These are phyloP conservation scores for Drosophila asahinai DNA, from an alignment of 1,140 invertebrate species.

Conservation along the genomic window DNA sequence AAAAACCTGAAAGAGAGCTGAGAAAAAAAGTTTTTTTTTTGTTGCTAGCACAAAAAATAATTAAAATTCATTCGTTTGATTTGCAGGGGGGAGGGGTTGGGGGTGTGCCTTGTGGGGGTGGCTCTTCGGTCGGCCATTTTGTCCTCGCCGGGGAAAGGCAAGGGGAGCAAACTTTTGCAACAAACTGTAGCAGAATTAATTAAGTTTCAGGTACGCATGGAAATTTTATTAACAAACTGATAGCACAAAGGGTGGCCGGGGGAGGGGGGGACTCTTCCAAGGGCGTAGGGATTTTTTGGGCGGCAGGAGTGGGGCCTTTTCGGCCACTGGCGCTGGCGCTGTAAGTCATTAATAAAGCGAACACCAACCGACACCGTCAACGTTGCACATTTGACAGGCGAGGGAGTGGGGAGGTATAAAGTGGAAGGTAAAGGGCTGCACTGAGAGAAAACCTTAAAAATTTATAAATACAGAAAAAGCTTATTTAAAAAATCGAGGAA, in stretches of 20 bases:
- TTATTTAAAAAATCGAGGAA: no score
- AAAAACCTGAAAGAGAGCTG: constrained; percentile 19
- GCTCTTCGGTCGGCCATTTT: constrained; percentile 60
- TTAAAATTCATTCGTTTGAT: constrained; percentile 83
- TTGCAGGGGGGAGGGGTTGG: constrained; percentile 28
- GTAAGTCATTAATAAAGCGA: constrained; percentile 85
- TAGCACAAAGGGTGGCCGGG: constrained; percentile 10
- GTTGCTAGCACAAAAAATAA: constrained; percentile 67
- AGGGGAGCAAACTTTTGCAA: constrained; percentile 62
- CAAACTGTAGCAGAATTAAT: constrained; percentile 80
- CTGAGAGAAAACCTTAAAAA: not conserved
- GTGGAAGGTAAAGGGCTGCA: constrained; percentile 12
- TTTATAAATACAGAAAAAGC: no score
- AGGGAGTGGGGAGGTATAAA: not conserved
- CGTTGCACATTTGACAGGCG: constrained; percentile 43
- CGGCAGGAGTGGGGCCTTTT: not conserved
- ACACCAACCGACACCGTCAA: constrained; percentile 59
- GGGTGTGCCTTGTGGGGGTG: not conserved
- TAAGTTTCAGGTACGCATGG: constrained; percentile 80
- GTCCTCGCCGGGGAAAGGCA: constrained; percentile 1
- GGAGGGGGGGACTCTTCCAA: not conserved
- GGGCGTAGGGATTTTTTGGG: constrained; percentile 12
- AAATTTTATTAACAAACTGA: constrained; percentile 73
- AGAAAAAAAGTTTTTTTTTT: constrained; percentile 1
- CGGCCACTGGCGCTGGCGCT: constrained; percentile 47